Base-by-base conservation (phyloP, 2,113 vertebrate species). In the Delphinapterus leucas region DNA sequence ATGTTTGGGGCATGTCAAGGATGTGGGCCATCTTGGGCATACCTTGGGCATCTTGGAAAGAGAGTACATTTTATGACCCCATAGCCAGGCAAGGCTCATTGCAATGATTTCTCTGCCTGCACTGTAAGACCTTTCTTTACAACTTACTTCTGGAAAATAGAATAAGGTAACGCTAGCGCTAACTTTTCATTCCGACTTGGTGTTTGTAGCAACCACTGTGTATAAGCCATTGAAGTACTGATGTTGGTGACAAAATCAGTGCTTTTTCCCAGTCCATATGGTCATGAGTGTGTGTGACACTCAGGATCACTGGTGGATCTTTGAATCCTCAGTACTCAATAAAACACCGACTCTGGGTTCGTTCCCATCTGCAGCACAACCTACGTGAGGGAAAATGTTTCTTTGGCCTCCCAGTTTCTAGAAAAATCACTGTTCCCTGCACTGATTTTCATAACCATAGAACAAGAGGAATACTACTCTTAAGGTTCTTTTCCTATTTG, bases 131-230 rank as follows among this genome's bases (percentile, higher is more conserved):
- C 44, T 67, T 88, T 83, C 38, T 96, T 94, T 81, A 60, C 25
- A 88, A 60, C n/a, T 84, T 63, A 58, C n/a, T 84, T 81, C 63
- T 89, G 55, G 26, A 44, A 88, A 44, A 77, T 20, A 90, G 38
- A 83, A 55, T 55, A 58, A 89, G 31, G 5, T 31, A 47, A 58
- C 77, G 26, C 49, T 76, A 77, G 33, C 26, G 67, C 63, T 87
- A 60, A 89, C 31, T 65, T 97, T 89, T 73, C 79, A 38, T 84
- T 91, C 77, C 68, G 73, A 93, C 33, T 36, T 96, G 38, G 20
- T 84, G 31, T 92, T 88, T 93, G 38, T 21, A 82, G 67, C 61
- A 70, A 77, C n/a, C 65, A 23, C 28, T 53, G 38, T 33, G 10
- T 81, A 31, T 67, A 44, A 73, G 49, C 77, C 47, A 60, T 74